Evolutionary conservation across 2,888 invertebrate species (phyloP).

Genomic region (Nomada flava): DNA sequence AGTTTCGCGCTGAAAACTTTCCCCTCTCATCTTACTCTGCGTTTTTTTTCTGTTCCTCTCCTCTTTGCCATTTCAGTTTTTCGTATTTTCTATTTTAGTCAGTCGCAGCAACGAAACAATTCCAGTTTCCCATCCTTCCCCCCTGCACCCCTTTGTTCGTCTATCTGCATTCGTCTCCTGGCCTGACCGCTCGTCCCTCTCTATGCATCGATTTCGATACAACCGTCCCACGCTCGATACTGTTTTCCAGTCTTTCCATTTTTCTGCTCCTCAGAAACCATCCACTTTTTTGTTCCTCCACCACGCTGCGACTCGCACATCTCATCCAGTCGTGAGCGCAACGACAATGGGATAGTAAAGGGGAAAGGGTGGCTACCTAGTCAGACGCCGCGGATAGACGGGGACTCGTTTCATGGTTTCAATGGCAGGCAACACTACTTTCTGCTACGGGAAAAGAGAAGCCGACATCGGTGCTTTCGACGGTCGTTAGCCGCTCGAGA

Average conservation of each 20-base stretch:
- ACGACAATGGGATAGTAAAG: slow-evolving; percentile 40
- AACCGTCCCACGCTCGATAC: slow-evolving; percentile 53
- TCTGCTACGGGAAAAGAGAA: background rate
- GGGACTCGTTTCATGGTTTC: slow-evolving; percentile 33
- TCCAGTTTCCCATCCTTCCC: slow-evolving; percentile 23
- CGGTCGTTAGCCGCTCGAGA: slow-evolving; percentile 42
- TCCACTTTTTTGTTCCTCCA: background rate
- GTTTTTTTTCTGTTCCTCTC: background rate
- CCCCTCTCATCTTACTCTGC: slow-evolving; percentile 23
- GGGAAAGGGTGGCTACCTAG: slow-evolving; percentile 38
- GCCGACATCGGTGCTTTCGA: slow-evolving; percentile 37
- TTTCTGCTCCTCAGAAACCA: background rate
- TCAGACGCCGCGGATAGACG: slow-evolving; percentile 40
- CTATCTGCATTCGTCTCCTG: slow-evolving; percentile 10
- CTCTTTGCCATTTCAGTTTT: slow-evolving; percentile 46
- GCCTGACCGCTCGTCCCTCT: slow-evolving; percentile 17
- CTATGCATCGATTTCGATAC: slow-evolving; percentile 66
- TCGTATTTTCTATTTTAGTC: slow-evolving; percentile 46
- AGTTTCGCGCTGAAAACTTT: slow-evolving; percentile 64
- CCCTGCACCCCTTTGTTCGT: slow-evolving; percentile 24
- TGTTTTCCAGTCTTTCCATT: slow-evolving; percentile 8
- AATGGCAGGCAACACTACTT: slow-evolving; percentile 23
- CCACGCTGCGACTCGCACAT: slow-evolving; percentile 38
- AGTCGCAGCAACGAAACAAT: slow-evolving; percentile 51
- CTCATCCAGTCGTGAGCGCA: slow-evolving; percentile 30